Percentiles rank a stretch among this genome's conserved stretches.
These are phyloP conservation scores for Strigamia crassipes DNA, from an alignment of 2,888 invertebrate species.

Conservation along the genomic window DNA sequence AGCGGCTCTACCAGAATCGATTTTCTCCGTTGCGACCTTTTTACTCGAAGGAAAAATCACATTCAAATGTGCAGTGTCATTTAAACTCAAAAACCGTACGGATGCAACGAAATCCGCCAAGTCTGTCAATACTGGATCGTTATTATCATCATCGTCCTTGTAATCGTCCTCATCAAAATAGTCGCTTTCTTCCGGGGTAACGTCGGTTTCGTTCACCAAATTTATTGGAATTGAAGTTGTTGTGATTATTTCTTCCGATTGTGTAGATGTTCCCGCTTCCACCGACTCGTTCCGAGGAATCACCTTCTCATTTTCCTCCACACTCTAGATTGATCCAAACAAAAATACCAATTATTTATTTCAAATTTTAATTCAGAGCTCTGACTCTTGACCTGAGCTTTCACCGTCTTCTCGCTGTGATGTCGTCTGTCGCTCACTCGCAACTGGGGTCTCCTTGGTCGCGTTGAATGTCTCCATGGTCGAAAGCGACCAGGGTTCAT, in stretches of 20 bases:
- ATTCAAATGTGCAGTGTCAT: conserved; percentile 23
- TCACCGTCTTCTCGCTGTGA: neutral
- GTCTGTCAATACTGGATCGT: conserved; percentile 22
- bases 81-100: conserved; percentile 30
- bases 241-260: neutral
- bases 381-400: neutral
- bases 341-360: neutral
- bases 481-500: neutral
- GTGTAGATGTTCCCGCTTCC: neutral
- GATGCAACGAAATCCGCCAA: conserved; percentile 44
- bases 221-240: neutral
- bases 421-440: neutral
- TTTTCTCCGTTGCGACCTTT: neutral
- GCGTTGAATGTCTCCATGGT: neutral
- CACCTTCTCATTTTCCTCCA: neutral
- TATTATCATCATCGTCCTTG: neutral
- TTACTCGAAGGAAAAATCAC: conserved; percentile 23
- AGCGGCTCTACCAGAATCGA: conserved; percentile 10
- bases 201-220: neutral
- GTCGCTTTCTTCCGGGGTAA: neutral
- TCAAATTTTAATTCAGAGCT: neutral
- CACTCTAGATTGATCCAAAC: neutral
- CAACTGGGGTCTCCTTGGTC: neutral
- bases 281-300: neutral
- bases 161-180: conserved; percentile 5